Evolutionary conservation across 1,140 invertebrate genomes (phyloP), one percentile per base, ranked within the genome.

Genomic region (Trypoxylus dichotomus): DNA sequence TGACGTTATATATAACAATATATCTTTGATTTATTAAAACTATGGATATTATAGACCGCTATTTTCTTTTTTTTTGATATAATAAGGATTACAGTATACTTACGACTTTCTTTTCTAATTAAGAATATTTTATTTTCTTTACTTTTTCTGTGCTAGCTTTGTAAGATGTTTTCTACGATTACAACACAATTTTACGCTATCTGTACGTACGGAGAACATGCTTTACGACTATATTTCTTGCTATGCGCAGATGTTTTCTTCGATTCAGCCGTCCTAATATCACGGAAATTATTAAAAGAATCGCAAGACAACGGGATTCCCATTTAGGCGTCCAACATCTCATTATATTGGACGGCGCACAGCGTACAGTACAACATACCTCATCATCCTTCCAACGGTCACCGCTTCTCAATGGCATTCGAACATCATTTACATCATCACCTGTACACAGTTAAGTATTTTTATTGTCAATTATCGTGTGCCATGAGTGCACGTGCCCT

Each of bases 281-380:
- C 25, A 63, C 60, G 60, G 60, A 24, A 24, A 63, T 63, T 63
- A 63, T 63, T 63, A 27, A 63, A 63, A 63, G 60, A 63, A 63
- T 63, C 25, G 60, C 60, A 19, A 63, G 60, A 63, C 60, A 63
- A 63, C 60, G 60, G 60, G 60, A 63, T 63, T 63, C 60, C 60
- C 60, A 63, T 63, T 63, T 19, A 63, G 60, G 25, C 21, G 25
- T 25, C 60, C 60, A 6, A 63, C 60, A 63, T 63, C 25, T 63
- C 60, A 63, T 63, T 63, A 63, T 27, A 27, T 25, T 63, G 60
- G 21, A 24, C 60, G 60, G 19, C 25, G 60, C 60, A 19, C 60
- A 6, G 60, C 60, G n/a, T 63, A 63, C 25, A 63, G 19, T 19
- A 24, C 60, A 63, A 63, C 60, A 63, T 19, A 63, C 60, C 43